Conservation (phyloP, 2,113 vertebrate species). For the Rhagologus leucostigma region DNA sequence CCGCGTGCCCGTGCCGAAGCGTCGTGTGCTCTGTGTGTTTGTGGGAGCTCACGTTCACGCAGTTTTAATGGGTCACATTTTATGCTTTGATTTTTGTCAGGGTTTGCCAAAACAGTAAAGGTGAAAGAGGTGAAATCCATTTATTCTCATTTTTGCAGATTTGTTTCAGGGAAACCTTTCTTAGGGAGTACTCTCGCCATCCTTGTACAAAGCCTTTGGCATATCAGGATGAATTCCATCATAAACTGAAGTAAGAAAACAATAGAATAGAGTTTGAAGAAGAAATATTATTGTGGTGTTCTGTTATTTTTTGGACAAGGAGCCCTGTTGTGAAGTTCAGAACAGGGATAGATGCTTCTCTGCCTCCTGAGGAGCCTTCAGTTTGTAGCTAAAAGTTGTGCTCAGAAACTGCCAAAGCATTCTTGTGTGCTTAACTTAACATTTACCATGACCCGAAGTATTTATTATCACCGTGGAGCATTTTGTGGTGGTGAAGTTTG, state of each 20-base stretch:
- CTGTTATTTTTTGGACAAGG: neutral
- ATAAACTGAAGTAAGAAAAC: neutral
- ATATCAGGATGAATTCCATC: neutral
- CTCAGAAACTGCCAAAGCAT: neutral
- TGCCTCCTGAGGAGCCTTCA: neutral
- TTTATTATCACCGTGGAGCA: neutral
- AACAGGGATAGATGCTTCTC: accelerated
- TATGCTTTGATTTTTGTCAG: no score
- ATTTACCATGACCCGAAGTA: neutral
- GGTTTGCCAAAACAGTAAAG: no score
- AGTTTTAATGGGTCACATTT: accelerated
- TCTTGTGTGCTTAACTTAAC: neutral
- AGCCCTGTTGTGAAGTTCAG: neutral
- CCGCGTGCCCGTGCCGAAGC: no score
- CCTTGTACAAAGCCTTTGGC: no score
- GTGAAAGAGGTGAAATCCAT: accelerated
- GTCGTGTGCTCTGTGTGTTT: accelerated
- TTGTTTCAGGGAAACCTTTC: no score
- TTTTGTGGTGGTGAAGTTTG: neutral
- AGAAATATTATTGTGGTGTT: neutral
- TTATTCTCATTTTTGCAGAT: neutral
- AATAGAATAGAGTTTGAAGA: neutral
- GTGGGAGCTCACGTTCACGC: accelerated
- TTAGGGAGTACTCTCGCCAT: accelerated
- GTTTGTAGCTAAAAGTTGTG: neutral